Base-by-base conservation (phyloP, 2,888 invertebrate genomes). In the Galerucella pusilla region DNA sequence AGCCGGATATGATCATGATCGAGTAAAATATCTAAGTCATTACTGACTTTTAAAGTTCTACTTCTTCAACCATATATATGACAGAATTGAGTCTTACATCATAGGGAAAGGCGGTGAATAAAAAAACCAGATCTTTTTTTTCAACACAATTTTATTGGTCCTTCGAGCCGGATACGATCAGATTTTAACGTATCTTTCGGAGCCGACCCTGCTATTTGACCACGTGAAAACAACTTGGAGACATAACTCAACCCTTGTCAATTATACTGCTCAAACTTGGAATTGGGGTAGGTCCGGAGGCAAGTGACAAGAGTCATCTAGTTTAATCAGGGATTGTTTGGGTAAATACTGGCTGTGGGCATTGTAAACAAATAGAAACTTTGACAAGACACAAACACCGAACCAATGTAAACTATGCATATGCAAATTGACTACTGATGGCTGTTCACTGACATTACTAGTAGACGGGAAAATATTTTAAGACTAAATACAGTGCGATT, bases 241-340 rank as follows among this genome's bases (percentile, higher is more conserved):
- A 6, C 57, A 16, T 45, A 68, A 1, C 57, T 68, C 12, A 54
- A 68, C 67, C 67, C 66, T 66, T 66, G 66, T 66, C 66, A 68
- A 68, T 68, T 68, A 68, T 59, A 68, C 68, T 68, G 35, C 54
- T 68, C 68, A 54, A 68, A 68, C 57, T 68, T 42, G 52, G n/a
- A 57, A 68, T 68, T 68, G 57, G 68, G 68, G 57, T 68, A 68
- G 67, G 67, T 68, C 57, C 67, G 20, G 67, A 42, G 68, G 68
- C 35, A 68, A 68, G 57, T 57, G 68, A 68, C 68, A 68, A 68
- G 57, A 42, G 57, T 57, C 68, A 68, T 68, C 54, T 52, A 66
- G 66, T 66, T 66, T 66, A 66, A 66, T 52, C 66, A 68, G 57
- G 68, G 57, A 54, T 68, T 68, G 68, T 68, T 25, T 28, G 57